Base-by-base conservation (phyloP, 2,797 vertebrate species). In the Protonibea diacanthus region DNA sequence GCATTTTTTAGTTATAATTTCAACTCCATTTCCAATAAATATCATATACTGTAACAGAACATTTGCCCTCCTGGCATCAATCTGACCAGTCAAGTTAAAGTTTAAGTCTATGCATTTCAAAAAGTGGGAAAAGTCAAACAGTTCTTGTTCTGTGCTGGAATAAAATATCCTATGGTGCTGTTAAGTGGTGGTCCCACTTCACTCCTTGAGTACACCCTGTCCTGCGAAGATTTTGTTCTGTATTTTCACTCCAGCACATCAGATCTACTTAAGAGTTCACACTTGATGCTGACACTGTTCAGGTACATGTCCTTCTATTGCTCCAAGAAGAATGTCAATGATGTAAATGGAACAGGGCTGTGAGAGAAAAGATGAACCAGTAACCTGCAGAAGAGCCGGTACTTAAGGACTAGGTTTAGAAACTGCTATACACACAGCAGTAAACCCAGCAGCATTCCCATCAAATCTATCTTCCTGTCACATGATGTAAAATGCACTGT, bases 191-290 rank as follows among this genome's bases (percentile, higher is more conserved):
- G 52, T 66, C 64, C 64, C 56, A 38, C 64, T 76, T 66, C 49
- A 75, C 42, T 81, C 38, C 64, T 83, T 59, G 23, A 76, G 73
- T 81, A 76, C 65, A 51, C 52, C 57, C 55, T 51, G 61, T 71
- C 58, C 66, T 75, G 67, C 3, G 3, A 78, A 81, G 73, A 64
- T 64, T 80, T 70, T 59, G 47, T 55, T 81, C 71, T 59, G 65
- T 77, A 63, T 80, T 80, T 80, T 80, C 49, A 49, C 53, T 74
- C 71, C 64, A 64, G n/a, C 14, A 69, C 55, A 83, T 48, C 68
- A 63, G 52, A 72, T 80, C 60, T 60, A 15, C 62, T 65, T 75
- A 69, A 83, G 55, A 67, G 74, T 42, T 82, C 66, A 62, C 62
- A 55, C 72, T 80, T 58, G 40, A 73, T 45, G 62, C 68, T 74